Percentiles rank a stretch among this genome's conserved stretches.
phyloP scores from a whole-genome alignment of 2,888 invertebrate species.

The Pollenia amentaria region DNA sequence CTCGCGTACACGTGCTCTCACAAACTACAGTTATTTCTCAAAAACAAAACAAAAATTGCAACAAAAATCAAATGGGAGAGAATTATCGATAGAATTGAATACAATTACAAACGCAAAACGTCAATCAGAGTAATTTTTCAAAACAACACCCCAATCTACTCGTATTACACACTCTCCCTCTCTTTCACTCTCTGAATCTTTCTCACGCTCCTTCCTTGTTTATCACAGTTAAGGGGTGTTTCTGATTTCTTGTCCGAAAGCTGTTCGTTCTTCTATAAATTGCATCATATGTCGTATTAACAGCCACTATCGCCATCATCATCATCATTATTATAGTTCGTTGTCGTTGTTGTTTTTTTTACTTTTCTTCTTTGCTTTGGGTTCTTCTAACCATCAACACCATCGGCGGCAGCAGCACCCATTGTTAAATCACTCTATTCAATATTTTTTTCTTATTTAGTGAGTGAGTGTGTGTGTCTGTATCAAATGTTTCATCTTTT shows the following conservation, averaged over 20 bases:
- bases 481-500: conserved; percentile 51
- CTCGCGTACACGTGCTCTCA: conserved; percentile 64
- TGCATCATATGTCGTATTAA: conserved; percentile 72
- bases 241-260: conserved; percentile 42
- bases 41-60: conserved; percentile 47
- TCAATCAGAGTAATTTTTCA: conserved; percentile 54
- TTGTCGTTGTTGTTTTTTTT: conserved; percentile 31
- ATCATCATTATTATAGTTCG: conserved; percentile 34
- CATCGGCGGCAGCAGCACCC: conserved; percentile 58
- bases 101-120: conserved; percentile 61
- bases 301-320: conserved; percentile 71
- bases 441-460: not conserved
- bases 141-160: conserved; percentile 67
- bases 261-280: conserved; percentile 50
- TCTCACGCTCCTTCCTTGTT: conserved; percentile 38
- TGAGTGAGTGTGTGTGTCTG: not conserved
- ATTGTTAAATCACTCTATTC: conserved; percentile 23
- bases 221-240: conserved; percentile 66
- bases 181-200: conserved; percentile 40
- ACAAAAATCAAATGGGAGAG: conserved; percentile 47
- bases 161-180: conserved; percentile 40
- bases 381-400: conserved; percentile 45
- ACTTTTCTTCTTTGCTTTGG: conserved; percentile 10
- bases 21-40: conserved; percentile 66
- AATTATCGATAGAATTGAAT: conserved; percentile 24